Evolutionary conservation across 2,888 invertebrate species (phyloP), one percentile per base, ranked within the genome.

Genomic region (Stenchaetothrips biformis): DNA sequence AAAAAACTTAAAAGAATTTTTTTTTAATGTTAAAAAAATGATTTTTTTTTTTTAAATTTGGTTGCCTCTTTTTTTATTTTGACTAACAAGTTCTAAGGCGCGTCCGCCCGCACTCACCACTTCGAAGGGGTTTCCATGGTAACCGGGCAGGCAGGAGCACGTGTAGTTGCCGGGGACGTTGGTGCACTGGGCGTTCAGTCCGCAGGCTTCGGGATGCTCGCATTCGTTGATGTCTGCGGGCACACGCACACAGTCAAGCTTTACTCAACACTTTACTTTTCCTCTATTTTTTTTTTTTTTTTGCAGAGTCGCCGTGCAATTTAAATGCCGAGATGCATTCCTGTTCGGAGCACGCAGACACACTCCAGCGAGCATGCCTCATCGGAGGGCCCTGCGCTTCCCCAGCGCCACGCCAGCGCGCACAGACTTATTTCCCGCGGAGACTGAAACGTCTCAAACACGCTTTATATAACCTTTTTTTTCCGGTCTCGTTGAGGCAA

Each of bases 161-260:
- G 94, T 94, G 86, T 94, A 95, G 87, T 96, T 96, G 86, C 97
- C 97, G 80, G 92, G 92, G 82, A 90, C 90, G 87, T 97, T 97
- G 83, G 91, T 91, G 87, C 97, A 97, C 80, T 92, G 86, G 77
- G 96, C 92, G 85, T 95, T 93, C 80, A 89, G 88, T 82, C 96
- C 96, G 86, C 97, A 97, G 83, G 93, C 92, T 84, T 92, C 92
- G 79, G 94, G 92, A 86, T 92, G 90, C 85, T 89, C 88, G 88
- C 97, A 97, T 89, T 97, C 97, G 86, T 97, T 92, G 83, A 97
- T 92, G 89, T 97, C 97, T 92, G 88, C 82, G 87, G 86, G 78
- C 80, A 83, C 83, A 18, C 16, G 53, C 11, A 11, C 53, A 53
- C 13, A 7, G 53, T 13, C 37, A 37, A 37, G 37, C 37, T 37